Evolutionary conservation across 1,140 invertebrate genomes (phyloP).

Genomic region (Chymomyza costata): DNA sequence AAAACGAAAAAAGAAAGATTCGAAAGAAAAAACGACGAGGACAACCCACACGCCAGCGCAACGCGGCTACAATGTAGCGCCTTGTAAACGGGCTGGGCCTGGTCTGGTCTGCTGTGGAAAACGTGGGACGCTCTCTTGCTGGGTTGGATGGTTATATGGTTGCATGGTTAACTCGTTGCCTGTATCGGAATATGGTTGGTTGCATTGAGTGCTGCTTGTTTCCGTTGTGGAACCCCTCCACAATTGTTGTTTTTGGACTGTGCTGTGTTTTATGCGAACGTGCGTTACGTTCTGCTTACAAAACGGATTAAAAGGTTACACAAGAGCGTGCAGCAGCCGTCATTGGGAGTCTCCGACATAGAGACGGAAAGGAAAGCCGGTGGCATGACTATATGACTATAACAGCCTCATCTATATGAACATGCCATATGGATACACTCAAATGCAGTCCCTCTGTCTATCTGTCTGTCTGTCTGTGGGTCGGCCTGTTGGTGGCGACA

Average conservation of each 20-base stretch:
- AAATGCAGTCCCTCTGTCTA: not conserved
- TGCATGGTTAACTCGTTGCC: slow-evolving; percentile 18
- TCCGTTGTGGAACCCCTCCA: slow-evolving; percentile 33
- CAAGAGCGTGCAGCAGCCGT: slow-evolving; percentile 58
- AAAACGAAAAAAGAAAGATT: slow-evolving; percentile 22
- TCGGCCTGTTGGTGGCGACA: too few relatives aligned
- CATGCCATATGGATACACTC: slow-evolving; percentile 18
- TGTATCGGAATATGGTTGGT: slow-evolving; percentile 2
- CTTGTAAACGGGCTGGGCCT: slow-evolving; percentile 25
- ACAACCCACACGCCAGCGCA: slow-evolving; percentile 6
- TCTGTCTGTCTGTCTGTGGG: too few relatives aligned
- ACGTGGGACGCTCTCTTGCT: slow-evolving; percentile 47
- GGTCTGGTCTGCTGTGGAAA: slow-evolving; percentile 28
- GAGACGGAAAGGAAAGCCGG: slow-evolving; percentile 36
- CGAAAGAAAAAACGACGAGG: slow-evolving; percentile 24
- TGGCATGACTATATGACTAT: slow-evolving; percentile 21
- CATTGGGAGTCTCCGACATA: slow-evolving; percentile 23
- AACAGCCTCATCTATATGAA: slow-evolving; percentile 15
- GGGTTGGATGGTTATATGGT: slow-evolving; percentile 22
- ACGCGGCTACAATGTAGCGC: slow-evolving; percentile 14
- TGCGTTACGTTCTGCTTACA: slow-evolving; percentile 73
- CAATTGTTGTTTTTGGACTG: slow-evolving; percentile 21
- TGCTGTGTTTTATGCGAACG: slow-evolving; percentile 53
- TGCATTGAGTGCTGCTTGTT: slow-evolving; percentile 63
- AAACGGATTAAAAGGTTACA: slow-evolving; percentile 74